phyloP scores from a whole-genome alignment of 2,888 invertebrate genomes.

The Cosmia pyralina region DNA sequence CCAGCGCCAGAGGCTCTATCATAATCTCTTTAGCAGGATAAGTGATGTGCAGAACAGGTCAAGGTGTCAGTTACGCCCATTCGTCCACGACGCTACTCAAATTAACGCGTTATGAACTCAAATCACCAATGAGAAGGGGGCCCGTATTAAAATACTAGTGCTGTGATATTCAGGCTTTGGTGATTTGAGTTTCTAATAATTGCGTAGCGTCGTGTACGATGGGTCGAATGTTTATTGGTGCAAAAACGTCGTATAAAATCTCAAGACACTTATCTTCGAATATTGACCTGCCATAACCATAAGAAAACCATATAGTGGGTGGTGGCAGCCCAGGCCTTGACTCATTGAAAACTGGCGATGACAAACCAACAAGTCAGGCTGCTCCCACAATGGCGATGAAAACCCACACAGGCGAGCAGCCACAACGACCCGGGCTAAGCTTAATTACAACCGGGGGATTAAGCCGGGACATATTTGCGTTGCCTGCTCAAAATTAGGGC shows the following conservation, averaged over 20 bases:
- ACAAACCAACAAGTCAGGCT: constrained; percentile 62
- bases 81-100: neutral
- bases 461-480: constrained; percentile 72
- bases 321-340: constrained; percentile 7
- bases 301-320: too few species aligned
- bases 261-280: neutral
- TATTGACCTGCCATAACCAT: neutral
- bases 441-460: constrained; percentile 73
- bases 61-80: neutral
- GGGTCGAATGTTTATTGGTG: neutral
- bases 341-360: constrained; percentile 64
- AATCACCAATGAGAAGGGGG: neutral
- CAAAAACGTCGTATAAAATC: neutral
- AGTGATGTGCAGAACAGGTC: neutral
- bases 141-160: neutral
- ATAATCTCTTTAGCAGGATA: neutral
- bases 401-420: constrained; percentile 67
- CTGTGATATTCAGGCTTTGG: neutral
- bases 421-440: constrained; percentile 68
- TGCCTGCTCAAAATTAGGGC: constrained; percentile 72
- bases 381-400: constrained; percentile 62
- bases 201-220: too few species aligned
- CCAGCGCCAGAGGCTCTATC: neutral
- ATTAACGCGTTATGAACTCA: neutral
- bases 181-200: too few species aligned